Evolutionary conservation across 2,113 vertebrate species (phyloP), one percentile per base, ranked within the genome.

Genomic region (Bubo blakistoni): DNA sequence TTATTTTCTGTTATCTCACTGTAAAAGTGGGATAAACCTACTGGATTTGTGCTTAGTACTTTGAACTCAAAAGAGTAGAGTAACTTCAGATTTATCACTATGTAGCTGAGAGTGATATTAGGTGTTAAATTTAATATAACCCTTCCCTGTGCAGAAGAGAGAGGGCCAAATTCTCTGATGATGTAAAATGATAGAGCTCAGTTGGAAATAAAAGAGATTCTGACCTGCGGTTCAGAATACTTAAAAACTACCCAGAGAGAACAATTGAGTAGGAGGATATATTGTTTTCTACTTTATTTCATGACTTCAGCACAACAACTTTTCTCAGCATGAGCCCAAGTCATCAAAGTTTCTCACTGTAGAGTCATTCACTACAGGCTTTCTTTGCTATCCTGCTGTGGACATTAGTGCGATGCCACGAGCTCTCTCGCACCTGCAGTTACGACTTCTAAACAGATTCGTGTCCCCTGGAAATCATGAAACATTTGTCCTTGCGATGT

Each of bases 211-310:
- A 62, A 81, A 79, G 34, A 55, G 11, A 54, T 86, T 85, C 46
- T 86, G 58, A 71, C 49, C 59, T 34, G 42, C 15, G 21, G 21
- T 73, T 95, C 57, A 59, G 67, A 88, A 92, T 79, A 66, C 49
- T 83, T 84, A 90, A 84, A 94, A 93, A 61, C 32, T 88, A 59
- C 40, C 32, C 38, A 40, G 67, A 30, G 40, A 93, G 62, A 83
- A 80, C 18, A 90, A 63, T 20, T 90, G 66, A 73, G n/a, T 59
- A 65, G 69, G 69, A 94, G 49, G 26, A 66, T 77, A 74, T 70
- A 84, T 92, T 96, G 85, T 93, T 96, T 94, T 59, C 52, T 92
- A 42, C 59, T 96, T 95, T 81, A 71, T 90, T 79, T 32, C 13
- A 15, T 78, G 34, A 69, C 69, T 95, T 93, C 81, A 84, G 21